phyloP scores from a whole-genome alignment of 2,797 vertebrate species.

The Sorex maritimensis region DNA sequence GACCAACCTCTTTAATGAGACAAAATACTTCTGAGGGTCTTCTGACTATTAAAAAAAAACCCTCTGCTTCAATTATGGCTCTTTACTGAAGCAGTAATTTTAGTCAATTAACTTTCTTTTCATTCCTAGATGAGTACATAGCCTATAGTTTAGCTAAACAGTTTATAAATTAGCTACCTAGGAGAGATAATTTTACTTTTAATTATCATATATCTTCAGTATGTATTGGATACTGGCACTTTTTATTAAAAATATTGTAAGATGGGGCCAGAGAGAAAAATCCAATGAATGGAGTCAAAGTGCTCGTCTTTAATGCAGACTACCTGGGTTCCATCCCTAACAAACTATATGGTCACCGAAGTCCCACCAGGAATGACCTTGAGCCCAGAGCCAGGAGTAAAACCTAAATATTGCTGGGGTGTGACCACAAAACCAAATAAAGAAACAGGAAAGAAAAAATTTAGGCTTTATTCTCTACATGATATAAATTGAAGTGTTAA shows the following conservation, averaged over 20 bases:
- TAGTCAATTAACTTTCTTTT: neutral
- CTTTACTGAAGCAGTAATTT: neutral
- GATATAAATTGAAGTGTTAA: neutral
- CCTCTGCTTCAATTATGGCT: neutral
- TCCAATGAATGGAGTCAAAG: too few relatives aligned
- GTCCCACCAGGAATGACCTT: too few relatives aligned
- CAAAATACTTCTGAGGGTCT: neutral
- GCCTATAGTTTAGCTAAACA: neutral
- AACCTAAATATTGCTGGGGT: too few relatives aligned
- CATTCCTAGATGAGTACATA: neutral
- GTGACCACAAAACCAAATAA: too few relatives aligned
- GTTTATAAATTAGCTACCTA: neutral
- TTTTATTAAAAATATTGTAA: constrained; percentile 27
- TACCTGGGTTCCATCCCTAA: too few relatives aligned
- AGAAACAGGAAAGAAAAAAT: too few relatives aligned
- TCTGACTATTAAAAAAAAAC: neutral
- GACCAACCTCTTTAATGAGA: neutral
- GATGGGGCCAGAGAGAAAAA: too few relatives aligned
- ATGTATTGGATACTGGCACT: neutral
- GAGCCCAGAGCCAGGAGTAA: too few relatives aligned
- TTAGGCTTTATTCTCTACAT: neutral
- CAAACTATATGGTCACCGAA: too few relatives aligned
- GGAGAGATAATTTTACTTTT: neutral
- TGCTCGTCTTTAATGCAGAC: too few relatives aligned
- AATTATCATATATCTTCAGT: neutral